Conservation (phyloP, 2,797 vertebrate genomes). For the Decapterus maruadsi region DNA sequence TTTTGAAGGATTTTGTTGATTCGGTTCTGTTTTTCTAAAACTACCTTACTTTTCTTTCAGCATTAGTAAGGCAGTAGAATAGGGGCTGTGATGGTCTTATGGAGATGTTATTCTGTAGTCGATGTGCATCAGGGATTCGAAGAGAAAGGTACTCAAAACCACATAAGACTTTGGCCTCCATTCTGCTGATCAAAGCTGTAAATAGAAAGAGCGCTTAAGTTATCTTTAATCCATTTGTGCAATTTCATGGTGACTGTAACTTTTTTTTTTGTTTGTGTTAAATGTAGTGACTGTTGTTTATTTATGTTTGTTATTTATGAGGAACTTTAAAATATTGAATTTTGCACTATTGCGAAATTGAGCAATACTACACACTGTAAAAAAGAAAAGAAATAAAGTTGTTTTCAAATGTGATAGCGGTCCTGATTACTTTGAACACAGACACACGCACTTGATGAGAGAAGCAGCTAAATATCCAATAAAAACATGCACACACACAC, state of each 20-base stretch:
- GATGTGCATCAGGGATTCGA: constrained; percentile 36
- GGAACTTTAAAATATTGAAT: constrained; percentile 78
- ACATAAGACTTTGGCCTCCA: constrained; percentile 65
- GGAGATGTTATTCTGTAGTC: constrained; percentile 52
- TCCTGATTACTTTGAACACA: constrained; percentile 24
- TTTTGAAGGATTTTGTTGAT: constrained; percentile 84
- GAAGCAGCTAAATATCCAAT: constrained; percentile 21
- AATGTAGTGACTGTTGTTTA: constrained; percentile 82
- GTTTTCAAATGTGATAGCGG: constrained; percentile 78
- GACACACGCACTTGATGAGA: neutral
- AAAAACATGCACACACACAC: constrained; percentile 26
- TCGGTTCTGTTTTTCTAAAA: constrained; percentile 64
- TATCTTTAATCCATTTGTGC: constrained; percentile 69
- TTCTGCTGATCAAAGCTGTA: constrained; percentile 73
- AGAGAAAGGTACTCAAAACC: constrained; percentile 60
- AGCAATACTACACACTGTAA: constrained; percentile 84
- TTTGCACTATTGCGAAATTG: constrained; percentile 88
- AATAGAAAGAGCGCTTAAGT: constrained; percentile 68
- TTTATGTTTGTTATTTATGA: constrained; percentile 91
- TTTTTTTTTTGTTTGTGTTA: constrained; percentile 71
- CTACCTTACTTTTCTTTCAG: constrained; percentile 53
- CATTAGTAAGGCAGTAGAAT: constrained; percentile 51
- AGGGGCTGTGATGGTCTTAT: constrained; percentile 59
- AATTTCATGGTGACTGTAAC: constrained; percentile 76
- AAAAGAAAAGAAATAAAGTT: constrained; percentile 80